Percentiles rank a stretch among this genome's conserved stretches.
Conservation (phyloP, 2,888 invertebrate genomes). For the Synergus japonicus region DNA sequence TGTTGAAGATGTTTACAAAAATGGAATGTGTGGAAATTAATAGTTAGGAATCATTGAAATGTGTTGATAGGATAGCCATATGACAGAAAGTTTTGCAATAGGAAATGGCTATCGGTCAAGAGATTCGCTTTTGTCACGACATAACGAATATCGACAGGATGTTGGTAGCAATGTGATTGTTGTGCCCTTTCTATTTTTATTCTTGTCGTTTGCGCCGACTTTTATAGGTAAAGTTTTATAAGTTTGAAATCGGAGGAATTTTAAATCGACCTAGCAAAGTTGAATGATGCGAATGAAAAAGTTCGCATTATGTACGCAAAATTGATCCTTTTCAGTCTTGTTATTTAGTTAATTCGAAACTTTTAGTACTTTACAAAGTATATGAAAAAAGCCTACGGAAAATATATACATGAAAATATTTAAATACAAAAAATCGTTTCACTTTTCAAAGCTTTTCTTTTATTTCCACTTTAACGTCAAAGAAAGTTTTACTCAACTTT, state of each 20-base stretch:
- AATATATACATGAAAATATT: too few species aligned
- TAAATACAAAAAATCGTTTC: too few species aligned
- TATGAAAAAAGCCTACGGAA: too few species aligned
- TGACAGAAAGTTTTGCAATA: conserved; percentile 27
- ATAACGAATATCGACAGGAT: conserved; percentile 53
- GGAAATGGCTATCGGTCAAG: conserved; percentile 51
- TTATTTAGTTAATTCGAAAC: not conserved
- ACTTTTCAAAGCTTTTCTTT: too few species aligned
- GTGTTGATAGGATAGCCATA: not conserved
- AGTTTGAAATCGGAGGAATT: conserved; percentile 58
- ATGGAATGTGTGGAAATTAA: not conserved
- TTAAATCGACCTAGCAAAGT: conserved; percentile 54
- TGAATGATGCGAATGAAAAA: conserved; percentile 48
- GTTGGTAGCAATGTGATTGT: conserved; percentile 46
- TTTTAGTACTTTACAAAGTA: not conserved
- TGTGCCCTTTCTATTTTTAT: conserved; percentile 64
- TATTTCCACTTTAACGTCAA: too few species aligned
- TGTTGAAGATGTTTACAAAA: not conserved
- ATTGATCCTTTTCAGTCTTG: conserved; percentile 64
- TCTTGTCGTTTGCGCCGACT: conserved; percentile 65
- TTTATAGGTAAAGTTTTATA: conserved; percentile 71
- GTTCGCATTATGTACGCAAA: conserved; percentile 67
- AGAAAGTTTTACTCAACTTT: too few species aligned
- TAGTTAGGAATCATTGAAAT: not conserved
- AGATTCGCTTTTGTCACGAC: conserved; percentile 50